Evolutionary conservation across 2,888 invertebrate genomes (phyloP).

Genomic region (Rhagium mordax): DNA sequence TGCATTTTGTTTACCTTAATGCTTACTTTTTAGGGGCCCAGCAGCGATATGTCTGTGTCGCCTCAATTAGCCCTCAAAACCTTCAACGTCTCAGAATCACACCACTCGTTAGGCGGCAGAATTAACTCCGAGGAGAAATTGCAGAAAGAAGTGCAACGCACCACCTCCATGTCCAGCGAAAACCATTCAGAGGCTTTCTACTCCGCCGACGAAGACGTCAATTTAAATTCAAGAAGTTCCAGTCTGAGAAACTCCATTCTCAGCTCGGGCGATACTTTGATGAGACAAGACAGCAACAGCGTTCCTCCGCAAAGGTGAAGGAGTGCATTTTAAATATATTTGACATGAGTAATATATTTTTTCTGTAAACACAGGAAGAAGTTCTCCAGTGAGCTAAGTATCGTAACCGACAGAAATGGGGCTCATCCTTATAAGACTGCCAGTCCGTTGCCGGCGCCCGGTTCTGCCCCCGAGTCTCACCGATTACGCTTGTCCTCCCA

Average conservation of each 20-base stretch:
- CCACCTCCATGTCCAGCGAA: constrained; percentile 90
- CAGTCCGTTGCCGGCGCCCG: constrained; percentile 59
- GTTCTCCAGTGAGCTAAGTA: constrained; percentile 75
- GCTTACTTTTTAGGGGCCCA: constrained; percentile 57
- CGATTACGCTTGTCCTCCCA: constrained; percentile 71
- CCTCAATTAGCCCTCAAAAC: constrained; percentile 71
- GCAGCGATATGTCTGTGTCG: constrained; percentile 57
- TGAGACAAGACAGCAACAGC: constrained; percentile 64
- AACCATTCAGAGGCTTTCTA: constrained; percentile 94
- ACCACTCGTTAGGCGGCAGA: constrained; percentile 77
- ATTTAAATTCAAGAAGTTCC: constrained; percentile 77
- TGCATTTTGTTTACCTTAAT: too few species aligned
- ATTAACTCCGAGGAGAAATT: constrained; percentile 75
- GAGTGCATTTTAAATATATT: background rate
- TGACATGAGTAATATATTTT: background rate
- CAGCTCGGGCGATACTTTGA: constrained; percentile 66
- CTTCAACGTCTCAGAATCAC: constrained; percentile 78
- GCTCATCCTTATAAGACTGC: constrained; percentile 61
- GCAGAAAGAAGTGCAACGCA: constrained; percentile 82
- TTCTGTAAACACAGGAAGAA: constrained; percentile 68
- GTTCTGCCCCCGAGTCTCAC: constrained; percentile 62
- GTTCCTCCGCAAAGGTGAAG: constrained; percentile 59
- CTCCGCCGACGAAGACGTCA: constrained; percentile 92
- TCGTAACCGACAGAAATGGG: constrained; percentile 68
- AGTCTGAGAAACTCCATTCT: constrained; percentile 80